A percentile compares a stretch with the other conserved stretches of the same genome.
Conservation (phyloP, 1,140 invertebrate species). For the Ruditapes philippinarum region DNA sequence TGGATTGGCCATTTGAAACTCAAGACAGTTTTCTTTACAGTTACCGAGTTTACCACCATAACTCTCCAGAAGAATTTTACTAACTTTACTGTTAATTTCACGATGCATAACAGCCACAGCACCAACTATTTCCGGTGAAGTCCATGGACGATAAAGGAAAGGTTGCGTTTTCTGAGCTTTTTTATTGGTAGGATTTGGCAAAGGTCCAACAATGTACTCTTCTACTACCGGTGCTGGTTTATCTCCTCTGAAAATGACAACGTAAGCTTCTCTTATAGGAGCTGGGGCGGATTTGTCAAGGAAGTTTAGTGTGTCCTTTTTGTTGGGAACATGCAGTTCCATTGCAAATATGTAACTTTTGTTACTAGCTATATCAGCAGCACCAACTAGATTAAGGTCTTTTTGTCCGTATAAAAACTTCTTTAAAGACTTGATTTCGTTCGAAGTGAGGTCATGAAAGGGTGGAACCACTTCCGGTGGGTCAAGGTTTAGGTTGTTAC, state of each 20-base stretch:
- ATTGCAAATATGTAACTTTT: slow-evolving; percentile 47
- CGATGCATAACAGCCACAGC: slow-evolving; percentile 42
- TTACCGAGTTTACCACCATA: slow-evolving; percentile 66
- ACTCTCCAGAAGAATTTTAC: slow-evolving; percentile 54
- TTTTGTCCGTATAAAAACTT: slow-evolving; percentile 36
- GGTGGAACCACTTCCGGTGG: slow-evolving; percentile 22
- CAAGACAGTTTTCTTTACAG: slow-evolving; percentile 68
- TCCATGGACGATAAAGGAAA: slow-evolving; percentile 43
- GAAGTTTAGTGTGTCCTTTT: slow-evolving; percentile 20
- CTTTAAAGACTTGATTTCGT: slow-evolving; percentile 15
- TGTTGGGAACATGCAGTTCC: slow-evolving; percentile 53
- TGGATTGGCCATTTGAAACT: slow-evolving; percentile 64
- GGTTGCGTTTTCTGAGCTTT: slow-evolving; percentile 19
- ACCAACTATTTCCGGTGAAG: slow-evolving; percentile 61
- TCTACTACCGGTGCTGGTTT: slow-evolving; percentile 28
- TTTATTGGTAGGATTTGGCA: slow-evolving; percentile 57
- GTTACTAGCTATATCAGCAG: slow-evolving; percentile 6
- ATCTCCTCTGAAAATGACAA: slow-evolving; percentile 63
- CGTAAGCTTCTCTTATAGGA: slow-evolving; percentile 59
- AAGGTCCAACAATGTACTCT: slow-evolving; percentile 68
- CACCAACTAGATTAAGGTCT: slow-evolving; percentile 37
- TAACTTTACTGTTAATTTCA: slow-evolving; percentile 57
- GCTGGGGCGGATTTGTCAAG: slow-evolving; percentile 17
- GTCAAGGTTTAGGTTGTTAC: slow-evolving; percentile 24
- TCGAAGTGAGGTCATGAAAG: slow-evolving; percentile 41